These are phyloP conservation scores for Palythoa heliodiscus DNA, from an alignment of 92 coral and sea anemone species.

Conservation along the genomic window DNA sequence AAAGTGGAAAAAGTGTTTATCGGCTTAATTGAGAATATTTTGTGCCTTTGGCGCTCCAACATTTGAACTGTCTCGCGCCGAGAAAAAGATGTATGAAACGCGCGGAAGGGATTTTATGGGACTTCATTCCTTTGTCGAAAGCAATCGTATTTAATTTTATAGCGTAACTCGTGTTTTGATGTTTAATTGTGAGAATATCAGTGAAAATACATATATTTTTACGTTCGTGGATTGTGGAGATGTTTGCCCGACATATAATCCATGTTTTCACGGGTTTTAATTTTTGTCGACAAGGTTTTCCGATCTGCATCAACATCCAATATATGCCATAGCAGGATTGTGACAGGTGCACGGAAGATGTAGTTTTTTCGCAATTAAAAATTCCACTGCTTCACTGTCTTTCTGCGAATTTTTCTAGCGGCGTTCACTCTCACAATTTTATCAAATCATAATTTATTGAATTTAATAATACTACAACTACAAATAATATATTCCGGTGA, in stretches of 20 bases:
- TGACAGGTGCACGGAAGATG: constrained; percentile 25
- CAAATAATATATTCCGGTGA: not conserved
- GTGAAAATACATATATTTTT: not conserved
- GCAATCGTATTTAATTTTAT: not conserved
- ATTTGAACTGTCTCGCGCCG: constrained; percentile 27
- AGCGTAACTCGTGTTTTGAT: not conserved
- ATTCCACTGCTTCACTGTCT: not conserved
- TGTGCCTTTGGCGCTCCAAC: not conserved
- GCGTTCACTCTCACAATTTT: not conserved
- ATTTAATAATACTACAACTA: not conserved
- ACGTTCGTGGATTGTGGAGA: not conserved
- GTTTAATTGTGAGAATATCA: not conserved
- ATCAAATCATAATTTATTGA: not conserved
- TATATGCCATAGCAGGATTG: not conserved
- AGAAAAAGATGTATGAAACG: not conserved
- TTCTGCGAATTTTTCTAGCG: not conserved
- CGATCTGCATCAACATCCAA: constrained; percentile 1
- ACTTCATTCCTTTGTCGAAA: constrained; percentile 5
- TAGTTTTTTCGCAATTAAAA: not conserved
- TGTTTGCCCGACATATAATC: constrained; percentile 3
- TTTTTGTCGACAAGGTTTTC: not conserved
- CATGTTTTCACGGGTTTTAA: not conserved
- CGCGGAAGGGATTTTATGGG: not conserved
- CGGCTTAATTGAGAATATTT: not conserved
- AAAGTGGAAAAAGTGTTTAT: not conserved